Evolutionary conservation across 2,113 vertebrate species (phyloP).

Genomic region (Onychostoma macrolepis): DNA sequence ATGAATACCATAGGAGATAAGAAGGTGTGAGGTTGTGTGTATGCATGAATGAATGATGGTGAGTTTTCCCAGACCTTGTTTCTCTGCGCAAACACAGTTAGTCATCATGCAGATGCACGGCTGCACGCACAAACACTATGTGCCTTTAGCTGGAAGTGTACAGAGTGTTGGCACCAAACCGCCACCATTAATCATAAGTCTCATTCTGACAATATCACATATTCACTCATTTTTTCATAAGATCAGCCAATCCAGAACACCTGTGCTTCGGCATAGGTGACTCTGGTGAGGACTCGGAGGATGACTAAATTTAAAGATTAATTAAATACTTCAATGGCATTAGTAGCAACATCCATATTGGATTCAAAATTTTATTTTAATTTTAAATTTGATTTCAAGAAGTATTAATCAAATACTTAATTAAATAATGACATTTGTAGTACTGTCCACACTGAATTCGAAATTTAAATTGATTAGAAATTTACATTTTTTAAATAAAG

Average conservation of each 20-base stretch:
- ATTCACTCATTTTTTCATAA: slow-evolving; percentile 13
- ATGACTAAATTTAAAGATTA: not conserved
- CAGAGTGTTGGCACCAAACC: not conserved
- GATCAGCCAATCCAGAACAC: not conserved
- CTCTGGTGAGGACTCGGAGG: not conserved
- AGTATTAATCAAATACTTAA: not conserved
- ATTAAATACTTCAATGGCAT: not conserved
- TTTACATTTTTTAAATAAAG: not conserved
- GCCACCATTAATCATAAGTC: slow-evolving; percentile 69
- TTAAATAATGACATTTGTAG: not conserved
- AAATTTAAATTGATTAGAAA: not conserved
- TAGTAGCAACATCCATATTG: not conserved
- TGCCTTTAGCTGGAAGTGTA: not conserved
- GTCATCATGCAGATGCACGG: not conserved
- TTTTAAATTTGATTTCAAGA: not conserved
- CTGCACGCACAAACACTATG: slow-evolving; percentile 9
- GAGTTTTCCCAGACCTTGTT: slow-evolving; percentile 32
- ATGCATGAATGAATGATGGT: slow-evolving; percentile 15
- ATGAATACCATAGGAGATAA: not conserved
- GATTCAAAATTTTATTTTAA: not conserved
- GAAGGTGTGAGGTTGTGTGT: not conserved
- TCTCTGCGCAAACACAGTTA: slow-evolving; percentile 30
- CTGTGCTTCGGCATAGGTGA: not conserved
- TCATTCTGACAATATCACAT: slow-evolving; percentile 74
- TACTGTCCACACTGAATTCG: not conserved